Evolutionary conservation across 2,888 invertebrate genomes (phyloP), one percentile per base, ranked within the genome.

Genomic region (Serrognathus titanus): DNA sequence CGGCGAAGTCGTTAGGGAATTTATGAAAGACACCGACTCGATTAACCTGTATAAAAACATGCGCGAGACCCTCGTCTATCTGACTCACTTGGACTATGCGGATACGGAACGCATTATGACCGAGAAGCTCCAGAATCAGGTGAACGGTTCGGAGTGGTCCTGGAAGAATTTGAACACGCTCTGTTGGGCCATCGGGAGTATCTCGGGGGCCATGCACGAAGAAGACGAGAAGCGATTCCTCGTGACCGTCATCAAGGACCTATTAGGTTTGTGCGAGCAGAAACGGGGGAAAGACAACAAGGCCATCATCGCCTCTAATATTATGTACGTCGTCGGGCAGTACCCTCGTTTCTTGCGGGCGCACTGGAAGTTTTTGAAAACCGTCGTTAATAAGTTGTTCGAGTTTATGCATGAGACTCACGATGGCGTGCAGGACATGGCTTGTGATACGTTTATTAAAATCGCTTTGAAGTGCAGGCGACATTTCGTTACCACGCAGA

Each of bases 351-450:
- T 99, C 80, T 82, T 99, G 60, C 84, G 97, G 68, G 97, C 97
- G n/a, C 99, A 99, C 79, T 99, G 99, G 99, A 95, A 97, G 76
- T 99, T 99, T 80, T 84, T 99, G 62, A 99, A 99, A 83, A 99
- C 99, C 50, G 99, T 99, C 72, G 97, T 99, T 59, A 99, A 98
- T 81, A 99, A 99, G 81, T 84, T 99, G 55, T 99, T 99, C 81
- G 99, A 99, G 81, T 99, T 99, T 78, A 99, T 99, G 99, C 99
- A 99, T 77, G 98, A 99, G 82, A 97, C 97, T 53, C 99, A 99
- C 76, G 99, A 98, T 77, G 99, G 99, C 70, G 99, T 99, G 31
- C 98, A 99, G 79, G 99, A 99, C 74, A 99, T 99, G 99, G 99
- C 99, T 59, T 99, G 99, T 82, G 99, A 99, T 81, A 99, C 99